Percentiles rank a stretch among this genome's conserved stretches.
These are phyloP conservation scores for Phoxinus dragarum DNA, from an alignment of 2,797 vertebrate genomes.

Conservation along the genomic window DNA sequence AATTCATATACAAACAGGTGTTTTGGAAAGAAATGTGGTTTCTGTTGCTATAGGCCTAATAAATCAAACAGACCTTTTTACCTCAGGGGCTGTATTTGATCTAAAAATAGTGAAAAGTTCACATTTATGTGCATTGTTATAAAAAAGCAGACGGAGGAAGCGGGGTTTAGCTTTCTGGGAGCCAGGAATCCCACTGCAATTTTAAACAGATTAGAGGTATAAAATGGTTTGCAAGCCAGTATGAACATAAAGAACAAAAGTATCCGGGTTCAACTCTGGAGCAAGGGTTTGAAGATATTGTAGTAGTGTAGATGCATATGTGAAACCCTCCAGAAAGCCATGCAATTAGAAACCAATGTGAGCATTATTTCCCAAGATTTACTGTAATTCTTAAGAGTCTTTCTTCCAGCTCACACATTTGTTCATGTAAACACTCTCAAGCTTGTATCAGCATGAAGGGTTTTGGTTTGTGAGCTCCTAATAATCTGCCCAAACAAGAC, in stretches of 20 bases:
- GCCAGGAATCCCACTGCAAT: slow-evolving; percentile 23
- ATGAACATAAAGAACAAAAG: background rate
- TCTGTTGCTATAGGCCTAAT: background rate
- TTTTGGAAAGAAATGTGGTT: background rate
- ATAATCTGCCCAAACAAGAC: background rate
- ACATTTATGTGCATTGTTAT: background rate
- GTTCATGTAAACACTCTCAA: background rate
- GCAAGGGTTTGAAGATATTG: background rate
- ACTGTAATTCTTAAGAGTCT: background rate
- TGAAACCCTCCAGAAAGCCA: background rate
- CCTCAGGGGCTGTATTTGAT: background rate
- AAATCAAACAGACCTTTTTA: background rate
- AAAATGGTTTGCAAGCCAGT: slow-evolving; percentile 14
- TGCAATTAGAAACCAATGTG: background rate
- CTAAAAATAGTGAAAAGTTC: background rate
- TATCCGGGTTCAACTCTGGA: slow-evolving; percentile 3
- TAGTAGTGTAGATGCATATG: background rate
- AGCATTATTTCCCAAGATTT: background rate
- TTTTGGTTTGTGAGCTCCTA: background rate
- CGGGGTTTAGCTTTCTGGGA: background rate
- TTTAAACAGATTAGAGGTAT: slow-evolving; percentile 45
- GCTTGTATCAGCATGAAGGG: background rate
- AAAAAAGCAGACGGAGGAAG: slow-evolving; percentile 14
- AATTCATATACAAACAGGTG: background rate
- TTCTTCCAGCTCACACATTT: background rate